phyloP scores from a whole-genome alignment of 1,140 invertebrate species.

The Drosophila parabipectinata region DNA sequence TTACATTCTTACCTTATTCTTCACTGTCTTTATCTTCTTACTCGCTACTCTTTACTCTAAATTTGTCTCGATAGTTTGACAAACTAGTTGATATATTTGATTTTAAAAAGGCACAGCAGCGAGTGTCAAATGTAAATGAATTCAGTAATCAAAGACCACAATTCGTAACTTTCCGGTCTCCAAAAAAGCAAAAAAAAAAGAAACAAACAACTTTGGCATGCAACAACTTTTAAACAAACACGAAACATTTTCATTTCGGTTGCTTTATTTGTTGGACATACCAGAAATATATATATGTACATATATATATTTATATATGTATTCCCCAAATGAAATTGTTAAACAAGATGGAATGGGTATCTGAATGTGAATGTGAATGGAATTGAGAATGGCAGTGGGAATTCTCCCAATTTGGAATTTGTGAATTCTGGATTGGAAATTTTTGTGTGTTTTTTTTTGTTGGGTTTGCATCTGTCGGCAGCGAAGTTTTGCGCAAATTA shows the following conservation, averaged over 20 bases:
- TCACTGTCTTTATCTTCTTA: no score
- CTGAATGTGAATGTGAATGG: background rate
- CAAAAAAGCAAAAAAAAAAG: background rate
- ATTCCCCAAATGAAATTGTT: constrained; percentile 50
- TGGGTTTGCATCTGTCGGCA: background rate
- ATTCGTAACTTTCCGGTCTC: background rate
- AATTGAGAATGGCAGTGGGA: background rate
- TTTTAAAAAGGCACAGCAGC: background rate
- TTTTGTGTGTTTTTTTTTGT: background rate
- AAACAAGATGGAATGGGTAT: constrained; percentile 26
- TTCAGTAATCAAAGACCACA: constrained; percentile 17
- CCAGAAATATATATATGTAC: constrained; percentile 35
- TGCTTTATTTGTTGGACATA: constrained; percentile 36
- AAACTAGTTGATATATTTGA: background rate
- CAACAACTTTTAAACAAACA: constrained; percentile 29
- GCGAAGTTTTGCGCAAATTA: constrained; percentile 76
- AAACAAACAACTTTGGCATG: constrained; percentile 6
- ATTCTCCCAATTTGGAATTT: background rate
- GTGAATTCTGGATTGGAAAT: background rate
- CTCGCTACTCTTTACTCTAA: no score
- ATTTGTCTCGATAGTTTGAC: no score
- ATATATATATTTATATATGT: constrained; percentile 6
- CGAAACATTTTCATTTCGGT: constrained; percentile 42
- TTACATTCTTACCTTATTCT: no score
- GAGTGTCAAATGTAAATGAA: constrained; percentile 1